Conservation (phyloP, 1,140 invertebrate genomes). For the Lethrus apterus region DNA sequence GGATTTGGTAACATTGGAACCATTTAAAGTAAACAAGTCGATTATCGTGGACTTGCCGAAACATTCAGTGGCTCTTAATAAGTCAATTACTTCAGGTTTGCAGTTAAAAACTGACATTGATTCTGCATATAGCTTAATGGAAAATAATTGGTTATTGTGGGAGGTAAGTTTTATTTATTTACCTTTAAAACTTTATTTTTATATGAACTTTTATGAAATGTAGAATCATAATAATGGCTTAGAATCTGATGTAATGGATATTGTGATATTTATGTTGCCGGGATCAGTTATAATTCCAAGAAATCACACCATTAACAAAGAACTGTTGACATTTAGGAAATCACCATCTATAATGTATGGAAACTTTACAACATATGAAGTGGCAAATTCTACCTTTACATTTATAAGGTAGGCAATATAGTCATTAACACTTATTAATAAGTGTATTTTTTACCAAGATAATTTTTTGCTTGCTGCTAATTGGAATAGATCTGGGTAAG, state of each 20-base stretch:
- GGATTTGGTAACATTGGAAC: slow-evolving; percentile 31
- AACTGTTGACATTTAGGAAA: slow-evolving; percentile 41
- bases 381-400: slow-evolving; percentile 50
- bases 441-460: too few relatives aligned
- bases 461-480: too few relatives aligned
- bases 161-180: slow-evolving; percentile 32
- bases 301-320: slow-evolving; percentile 44
- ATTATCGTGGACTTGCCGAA: slow-evolving; percentile 39
- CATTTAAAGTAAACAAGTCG: slow-evolving; percentile 33
- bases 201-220: slow-evolving; percentile 7
- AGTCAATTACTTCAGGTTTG: slow-evolving; percentile 20
- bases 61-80: slow-evolving; percentile 30
- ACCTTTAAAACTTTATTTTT: neutral
- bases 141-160: slow-evolving; percentile 44
- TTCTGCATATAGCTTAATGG: slow-evolving; percentile 29
- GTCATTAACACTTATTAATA: too few relatives aligned
- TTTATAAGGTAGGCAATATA: slow-evolving; percentile 50
- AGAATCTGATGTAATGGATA: slow-evolving; percentile 47
- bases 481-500: too few relatives aligned
- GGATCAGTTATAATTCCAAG: slow-evolving; percentile 61
- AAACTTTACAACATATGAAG: slow-evolving; percentile 38
- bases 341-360: slow-evolving; percentile 52
- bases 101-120: slow-evolving; percentile 24
- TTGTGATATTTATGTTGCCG: slow-evolving; percentile 62
- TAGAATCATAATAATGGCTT: slow-evolving; percentile 24